Evolutionary conservation across 2,113 vertebrate species (phyloP).

Genomic region (Rhadina sibilatrix): DNA sequence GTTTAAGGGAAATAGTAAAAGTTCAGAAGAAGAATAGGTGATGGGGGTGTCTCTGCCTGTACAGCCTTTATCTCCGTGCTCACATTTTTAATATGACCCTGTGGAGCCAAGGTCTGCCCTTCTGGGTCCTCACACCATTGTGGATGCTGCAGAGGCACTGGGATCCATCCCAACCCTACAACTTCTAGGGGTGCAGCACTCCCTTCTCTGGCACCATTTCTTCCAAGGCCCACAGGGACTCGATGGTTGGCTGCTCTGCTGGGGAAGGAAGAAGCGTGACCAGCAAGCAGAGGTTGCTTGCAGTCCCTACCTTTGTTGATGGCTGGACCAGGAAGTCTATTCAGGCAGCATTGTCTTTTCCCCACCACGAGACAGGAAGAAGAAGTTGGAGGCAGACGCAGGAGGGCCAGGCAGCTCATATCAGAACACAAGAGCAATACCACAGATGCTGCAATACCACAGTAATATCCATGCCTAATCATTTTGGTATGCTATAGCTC

Average conservation of each 20-base stretch:
- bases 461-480: neutral
- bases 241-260: neutral
- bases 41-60: neutral
- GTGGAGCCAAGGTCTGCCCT: neutral
- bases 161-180: neutral
- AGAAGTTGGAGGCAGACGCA: neutral
- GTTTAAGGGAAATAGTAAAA: neutral
- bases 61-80: neutral
- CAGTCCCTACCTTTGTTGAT: neutral
- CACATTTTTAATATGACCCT: neutral
- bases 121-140: neutral
- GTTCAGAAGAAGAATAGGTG: neutral
- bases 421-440: neutral
- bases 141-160: neutral
- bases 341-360: rapidly evolving
- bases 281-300: neutral
- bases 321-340: neutral
- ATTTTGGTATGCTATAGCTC: neutral
- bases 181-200: neutral
- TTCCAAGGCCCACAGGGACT: neutral
- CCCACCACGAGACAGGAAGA: neutral
- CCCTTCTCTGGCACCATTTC: neutral
- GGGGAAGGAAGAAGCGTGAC: neutral
- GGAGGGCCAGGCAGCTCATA: neutral
- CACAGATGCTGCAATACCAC: neutral